Conservation (phyloP, 2,888 invertebrate genomes). For the Branchipolynoe longqiensis region DNA sequence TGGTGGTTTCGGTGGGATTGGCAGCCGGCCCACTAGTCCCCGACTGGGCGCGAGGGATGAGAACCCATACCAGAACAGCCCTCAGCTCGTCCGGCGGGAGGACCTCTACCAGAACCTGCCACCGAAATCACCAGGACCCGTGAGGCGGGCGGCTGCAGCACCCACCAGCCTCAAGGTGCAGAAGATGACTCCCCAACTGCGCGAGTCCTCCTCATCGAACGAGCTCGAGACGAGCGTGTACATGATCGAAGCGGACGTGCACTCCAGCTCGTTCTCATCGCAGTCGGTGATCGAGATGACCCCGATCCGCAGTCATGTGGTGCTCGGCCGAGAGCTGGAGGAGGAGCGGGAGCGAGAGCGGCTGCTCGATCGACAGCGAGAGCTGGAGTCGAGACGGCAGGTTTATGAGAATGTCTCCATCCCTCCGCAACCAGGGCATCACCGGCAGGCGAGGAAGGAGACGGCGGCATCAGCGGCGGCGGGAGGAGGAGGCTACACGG, state of each 20-base stretch:
- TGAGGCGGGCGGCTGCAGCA: not conserved
- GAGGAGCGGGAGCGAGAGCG: not conserved
- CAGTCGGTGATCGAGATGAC: not conserved
- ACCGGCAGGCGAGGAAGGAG: not conserved
- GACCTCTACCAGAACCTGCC: conserved; percentile 54
- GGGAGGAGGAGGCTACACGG: not conserved
- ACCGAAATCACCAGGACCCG: conserved; percentile 28
- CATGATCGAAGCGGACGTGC: conserved; percentile 28
- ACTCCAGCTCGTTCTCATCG: not conserved
- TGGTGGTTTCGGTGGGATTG: not conserved
- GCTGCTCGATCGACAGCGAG: conserved; percentile 7
- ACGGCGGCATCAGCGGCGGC: not conserved
- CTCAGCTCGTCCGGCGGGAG: not conserved
- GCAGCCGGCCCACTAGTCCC: conserved; percentile 28
- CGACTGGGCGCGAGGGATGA: not conserved
- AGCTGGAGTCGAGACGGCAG: not conserved
- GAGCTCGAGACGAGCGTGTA: conserved; percentile 20
- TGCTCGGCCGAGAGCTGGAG: not conserved
- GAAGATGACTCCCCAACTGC: not conserved
- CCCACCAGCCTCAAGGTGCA: not conserved
- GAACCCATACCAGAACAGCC: conserved; percentile 39
- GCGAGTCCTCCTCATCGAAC: conserved; percentile 37
- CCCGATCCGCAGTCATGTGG: too few relatives aligned
- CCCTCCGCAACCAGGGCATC: conserved; percentile 2
- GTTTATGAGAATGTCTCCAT: conserved; percentile 1